Evolutionary conservation across 2,888 invertebrate species (phyloP), one percentile per base, ranked within the genome.

Genomic region (Ganaspis brasiliensis): DNA sequence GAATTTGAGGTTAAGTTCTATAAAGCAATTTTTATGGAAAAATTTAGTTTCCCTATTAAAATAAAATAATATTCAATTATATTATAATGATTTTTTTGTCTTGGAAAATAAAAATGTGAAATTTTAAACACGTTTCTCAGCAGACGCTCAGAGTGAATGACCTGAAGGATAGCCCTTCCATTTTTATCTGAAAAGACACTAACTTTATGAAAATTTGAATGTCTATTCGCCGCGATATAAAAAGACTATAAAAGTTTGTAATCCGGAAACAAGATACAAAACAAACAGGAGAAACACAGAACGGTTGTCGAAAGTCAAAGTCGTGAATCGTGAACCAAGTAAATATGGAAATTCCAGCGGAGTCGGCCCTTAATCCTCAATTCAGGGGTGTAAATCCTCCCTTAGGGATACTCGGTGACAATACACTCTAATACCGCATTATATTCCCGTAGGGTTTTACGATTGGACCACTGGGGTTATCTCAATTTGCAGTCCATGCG

Each of bases 371-470:
- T 88, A 86, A 88, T 87, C 88, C 85, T 84, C 88, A 85, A 89
- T 89, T 89, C 84, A 82, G 81, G 81, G 83, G 85, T 86, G 86
- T 88, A 88, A 89, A 89, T 88, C 88, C 88, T 86, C 81, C 80
- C 80, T 72, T 78, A 81, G 78, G 77, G 77, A 76, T 81, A 82
- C 81, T 84, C 82, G 81, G 83, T 84, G 84, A 88, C 88, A 89
- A 88, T 88, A 85, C 85, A 87, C 84, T 85, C 87, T 88, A 89
- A 90, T 88, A 85, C 89, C 84, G 77, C 82, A 87, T 89, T 88
- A 88, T 88, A 87, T 81, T 79, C 82, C 79, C 81, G 26, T 59
- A 76, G 74, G 81, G 77, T 59, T 80, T 31, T 75, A 71, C 75
- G 56, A 70, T 57, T 75, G 78, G 79, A 80, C 80, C 81, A 79